Percentiles rank a stretch among this genome's conserved stretches.
Conservation (phyloP, 64 coral and sea anemone genomes). For the Pocillopora verrucosa region DNA sequence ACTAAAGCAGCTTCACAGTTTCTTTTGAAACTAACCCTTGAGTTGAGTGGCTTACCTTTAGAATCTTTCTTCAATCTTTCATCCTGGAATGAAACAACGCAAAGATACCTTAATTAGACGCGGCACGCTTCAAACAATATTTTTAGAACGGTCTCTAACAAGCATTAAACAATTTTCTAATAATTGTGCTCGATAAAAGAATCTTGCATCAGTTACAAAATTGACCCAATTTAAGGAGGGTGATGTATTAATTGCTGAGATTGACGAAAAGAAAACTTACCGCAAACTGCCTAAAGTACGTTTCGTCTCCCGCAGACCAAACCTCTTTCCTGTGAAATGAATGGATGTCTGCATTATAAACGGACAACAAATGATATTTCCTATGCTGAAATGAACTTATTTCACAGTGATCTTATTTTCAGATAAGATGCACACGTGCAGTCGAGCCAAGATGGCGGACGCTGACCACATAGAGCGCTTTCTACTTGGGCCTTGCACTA, state of each 20-base stretch:
- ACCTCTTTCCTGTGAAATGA: conserved; percentile 73
- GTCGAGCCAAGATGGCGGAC: too few species aligned
- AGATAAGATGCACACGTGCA: too few species aligned
- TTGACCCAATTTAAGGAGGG: too few species aligned
- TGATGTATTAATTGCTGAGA: neutral
- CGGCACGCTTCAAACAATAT: neutral
- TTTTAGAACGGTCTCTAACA: too few species aligned
- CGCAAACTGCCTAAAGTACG: conserved; percentile 66
- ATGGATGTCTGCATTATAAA: neutral
- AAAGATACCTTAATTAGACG: neutral
- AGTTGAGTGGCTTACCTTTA: neutral
- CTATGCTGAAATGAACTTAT: neutral
- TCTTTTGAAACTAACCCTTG: too few species aligned
- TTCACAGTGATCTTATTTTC: too few species aligned
- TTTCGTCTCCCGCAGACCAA: conserved; percentile 76
- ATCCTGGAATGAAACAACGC: conserved; percentile 10
- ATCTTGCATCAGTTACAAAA: too few species aligned
- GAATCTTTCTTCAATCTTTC: conserved; percentile 15
- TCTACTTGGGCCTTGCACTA: too few species aligned
- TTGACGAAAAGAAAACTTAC: conserved; percentile 27
- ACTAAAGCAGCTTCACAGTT: too few species aligned
- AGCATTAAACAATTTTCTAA: too few species aligned
- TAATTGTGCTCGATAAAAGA: too few species aligned
- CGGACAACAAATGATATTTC: neutral
- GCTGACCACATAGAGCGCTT: too few species aligned